phyloP scores from a whole-genome alignment of 2,888 invertebrate genomes.

The Heliconius hortense region DNA sequence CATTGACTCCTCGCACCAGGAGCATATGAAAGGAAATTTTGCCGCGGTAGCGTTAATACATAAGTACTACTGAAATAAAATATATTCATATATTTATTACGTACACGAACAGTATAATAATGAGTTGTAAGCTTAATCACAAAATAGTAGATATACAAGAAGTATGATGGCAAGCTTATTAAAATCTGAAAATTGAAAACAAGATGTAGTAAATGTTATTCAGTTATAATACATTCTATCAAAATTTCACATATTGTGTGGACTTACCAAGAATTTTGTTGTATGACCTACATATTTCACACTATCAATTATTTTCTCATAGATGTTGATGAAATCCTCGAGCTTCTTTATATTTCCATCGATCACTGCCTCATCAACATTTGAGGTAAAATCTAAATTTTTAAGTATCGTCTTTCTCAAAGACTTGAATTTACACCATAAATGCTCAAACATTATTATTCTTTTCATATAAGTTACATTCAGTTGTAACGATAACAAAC shows the following conservation, averaged over 20 bases:
- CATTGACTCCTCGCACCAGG: too few species aligned
- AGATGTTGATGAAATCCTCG: neutral
- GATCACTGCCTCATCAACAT: neutral
- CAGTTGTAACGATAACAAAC: neutral
- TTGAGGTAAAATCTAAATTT: neutral
- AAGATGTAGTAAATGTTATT: neutral
- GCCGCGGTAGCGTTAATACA: too few species aligned
- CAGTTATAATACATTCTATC: neutral
- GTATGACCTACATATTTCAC: neutral
- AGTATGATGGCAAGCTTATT: neutral
- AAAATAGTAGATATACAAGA: conserved; percentile 11
- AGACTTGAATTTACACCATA: neutral
- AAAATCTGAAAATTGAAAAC: conserved; percentile 3
- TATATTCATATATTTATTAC: neutral
- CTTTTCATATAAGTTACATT: neutral
- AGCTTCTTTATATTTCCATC: neutral
- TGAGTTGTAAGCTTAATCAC: neutral
- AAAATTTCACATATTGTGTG: neutral
- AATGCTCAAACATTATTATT: neutral
- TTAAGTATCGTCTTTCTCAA: neutral
- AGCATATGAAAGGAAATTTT: too few species aligned
- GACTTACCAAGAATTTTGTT: neutral
- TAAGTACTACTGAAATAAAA: too few species aligned
- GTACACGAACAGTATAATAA: neutral
- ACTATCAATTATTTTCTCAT: neutral